Conservation (phyloP, 2,797 vertebrate genomes). For the Pseudochaenichthys georgianus region DNA sequence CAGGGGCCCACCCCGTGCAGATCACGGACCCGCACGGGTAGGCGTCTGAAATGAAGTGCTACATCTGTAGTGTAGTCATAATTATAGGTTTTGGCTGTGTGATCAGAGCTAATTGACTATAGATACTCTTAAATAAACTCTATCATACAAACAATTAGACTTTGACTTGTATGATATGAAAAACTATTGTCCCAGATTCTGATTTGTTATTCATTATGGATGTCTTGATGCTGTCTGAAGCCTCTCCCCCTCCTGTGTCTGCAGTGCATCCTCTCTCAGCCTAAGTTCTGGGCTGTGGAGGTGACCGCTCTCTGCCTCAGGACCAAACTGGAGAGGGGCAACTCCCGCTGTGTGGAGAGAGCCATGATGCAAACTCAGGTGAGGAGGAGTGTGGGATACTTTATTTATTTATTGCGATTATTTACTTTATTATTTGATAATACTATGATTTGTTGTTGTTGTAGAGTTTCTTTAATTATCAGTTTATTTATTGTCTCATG, state of each 20-base stretch:
- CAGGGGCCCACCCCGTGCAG: too few relatives aligned
- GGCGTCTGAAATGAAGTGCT: too few relatives aligned
- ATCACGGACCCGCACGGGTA: too few relatives aligned
- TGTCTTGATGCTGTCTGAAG: not conserved
- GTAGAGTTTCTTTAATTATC: not conserved
- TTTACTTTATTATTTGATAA: not conserved
- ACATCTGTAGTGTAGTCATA: too few relatives aligned
- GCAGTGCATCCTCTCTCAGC: constrained; percentile 94
- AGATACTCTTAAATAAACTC: too few relatives aligned
- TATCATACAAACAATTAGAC: not conserved
- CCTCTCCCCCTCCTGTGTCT: constrained; percentile 9
- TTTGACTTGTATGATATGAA: too few relatives aligned
- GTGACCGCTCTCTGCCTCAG: constrained; percentile 91
- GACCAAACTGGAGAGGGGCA: constrained; percentile 91
- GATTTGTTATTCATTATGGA: not conserved
- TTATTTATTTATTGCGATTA: not conserved
- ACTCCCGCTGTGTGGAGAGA: constrained; percentile 90
- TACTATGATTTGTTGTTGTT: not conserved
- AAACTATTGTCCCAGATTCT: too few relatives aligned
- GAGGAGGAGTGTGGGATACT: constrained; percentile 29
- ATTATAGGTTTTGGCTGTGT: too few relatives aligned
- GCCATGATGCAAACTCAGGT: constrained; percentile 98
- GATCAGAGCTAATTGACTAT: too few relatives aligned
- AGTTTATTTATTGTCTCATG: not conserved
- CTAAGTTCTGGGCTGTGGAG: constrained; percentile 95